Conservation (phyloP, 2,113 vertebrate genomes). For the Lepisosteus osseus region DNA sequence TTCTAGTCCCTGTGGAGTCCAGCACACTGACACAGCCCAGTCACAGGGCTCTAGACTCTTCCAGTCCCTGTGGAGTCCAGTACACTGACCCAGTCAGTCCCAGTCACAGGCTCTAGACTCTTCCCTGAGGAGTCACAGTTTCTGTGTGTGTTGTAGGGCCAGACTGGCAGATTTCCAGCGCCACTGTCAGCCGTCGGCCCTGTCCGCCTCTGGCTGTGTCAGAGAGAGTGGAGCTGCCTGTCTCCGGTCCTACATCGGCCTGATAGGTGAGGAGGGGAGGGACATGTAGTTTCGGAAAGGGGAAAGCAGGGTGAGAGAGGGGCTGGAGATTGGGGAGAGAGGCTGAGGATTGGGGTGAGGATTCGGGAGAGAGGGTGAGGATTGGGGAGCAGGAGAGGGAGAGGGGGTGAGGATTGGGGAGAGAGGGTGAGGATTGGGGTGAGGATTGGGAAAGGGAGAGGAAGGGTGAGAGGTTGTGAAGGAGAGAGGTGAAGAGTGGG, state of each 20-base stretch:
- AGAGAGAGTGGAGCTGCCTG: constrained; percentile 56
- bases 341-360: too few relatives aligned
- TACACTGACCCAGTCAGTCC: neutral
- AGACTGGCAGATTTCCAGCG: constrained; percentile 72
- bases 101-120: too few relatives aligned
- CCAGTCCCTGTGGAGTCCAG: too few relatives aligned
- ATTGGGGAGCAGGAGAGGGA: neutral
- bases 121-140: constrained; percentile 1
- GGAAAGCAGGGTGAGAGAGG: neutral
- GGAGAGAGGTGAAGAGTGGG: too few relatives aligned
- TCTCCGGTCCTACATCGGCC: constrained; percentile 70
- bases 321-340: neutral
- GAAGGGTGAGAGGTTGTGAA: neutral
- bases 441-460: neutral
- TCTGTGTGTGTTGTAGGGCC: constrained; percentile 61
- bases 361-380: neutral
- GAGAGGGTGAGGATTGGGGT: neutral
- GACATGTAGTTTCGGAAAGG: neutral
- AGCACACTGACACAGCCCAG: too few relatives aligned
- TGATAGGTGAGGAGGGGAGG: constrained; percentile 66
- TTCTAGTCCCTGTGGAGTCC: too few relatives aligned
- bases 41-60: too few relatives aligned
- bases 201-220: constrained; percentile 54
- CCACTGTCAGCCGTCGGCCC: constrained; percentile 61
- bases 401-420: too few relatives aligned